Base-by-base conservation (phyloP, 2,888 invertebrate species). In the Merodon equestris region DNA sequence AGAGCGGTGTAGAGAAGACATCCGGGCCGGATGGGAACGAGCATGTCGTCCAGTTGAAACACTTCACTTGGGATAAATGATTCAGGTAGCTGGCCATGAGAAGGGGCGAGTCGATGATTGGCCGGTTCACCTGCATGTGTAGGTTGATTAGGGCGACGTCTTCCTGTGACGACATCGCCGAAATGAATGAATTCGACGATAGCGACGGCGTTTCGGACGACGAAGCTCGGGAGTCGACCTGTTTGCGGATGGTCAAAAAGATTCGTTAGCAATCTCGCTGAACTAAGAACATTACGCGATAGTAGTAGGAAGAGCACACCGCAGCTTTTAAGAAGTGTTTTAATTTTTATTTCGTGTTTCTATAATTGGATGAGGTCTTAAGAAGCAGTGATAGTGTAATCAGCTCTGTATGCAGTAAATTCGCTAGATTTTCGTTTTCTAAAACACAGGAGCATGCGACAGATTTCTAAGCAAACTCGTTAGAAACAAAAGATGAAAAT, bases 31-130 rank as follows among this genome's bases (percentile, higher is more conserved):
- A 90, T 0, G 94, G 93, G 83, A 94, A 90, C 0, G 94, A 93
- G 63, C 93, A 93, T 1, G 90, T 89, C n/a, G 90, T 90, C 96
- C 96, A 96, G 87, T 96, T 96, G 36, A 90, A 89, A 60, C 88
- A 89, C 82, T 87, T 87, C 83, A 94, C 94, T 89, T 97, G 97
- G 1, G 97, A 96, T 85, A 98, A 90, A 88, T 98, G 97, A 84
- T 94, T 94, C 86, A 96, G 93, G 87, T 98, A 98, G 85, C 97
- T 97, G 3, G 97, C 95, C 96, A 98, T 97, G 0, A 98, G 90
- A 60, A 98, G 90, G 0, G 98, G 97, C 0, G 98, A 98, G 85
- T 97, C 96, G 5, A 96, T 94, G 81, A 98, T 98, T 0, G 97
- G 95, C 73, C 93, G 91, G 87, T 96, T 96, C 19, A 97, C 94